phyloP scores from a whole-genome alignment of 1,140 invertebrate genomes.

The Cardiocondyla obscurior region DNA sequence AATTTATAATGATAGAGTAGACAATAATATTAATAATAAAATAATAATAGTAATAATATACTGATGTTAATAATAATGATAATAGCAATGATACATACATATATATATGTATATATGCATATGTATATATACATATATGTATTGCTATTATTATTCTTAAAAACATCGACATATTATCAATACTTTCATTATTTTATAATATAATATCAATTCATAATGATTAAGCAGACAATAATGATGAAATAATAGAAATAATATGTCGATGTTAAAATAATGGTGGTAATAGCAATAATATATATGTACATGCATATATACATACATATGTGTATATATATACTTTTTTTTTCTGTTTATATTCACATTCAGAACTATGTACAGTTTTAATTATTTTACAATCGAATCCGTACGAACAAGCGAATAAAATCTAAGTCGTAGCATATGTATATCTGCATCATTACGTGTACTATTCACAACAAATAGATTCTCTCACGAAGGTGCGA shows the following conservation, averaged over 20 bases:
- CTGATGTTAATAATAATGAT: slow-evolving; percentile 70
- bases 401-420: slow-evolving; percentile 80
- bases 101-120: background rate
- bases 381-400: slow-evolving; percentile 82
- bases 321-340: slow-evolving; percentile 79
- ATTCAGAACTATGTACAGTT: slow-evolving; percentile 83
- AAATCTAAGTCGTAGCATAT: slow-evolving; percentile 70
- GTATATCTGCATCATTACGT: slow-evolving; percentile 77
- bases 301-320: slow-evolving; percentile 79
- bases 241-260: slow-evolving; percentile 40
- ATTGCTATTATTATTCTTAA: slow-evolving; percentile 64
- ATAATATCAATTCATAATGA: background rate
- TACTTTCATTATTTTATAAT: background rate
- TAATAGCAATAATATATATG: slow-evolving; percentile 69
- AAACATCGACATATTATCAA: slow-evolving; percentile 36
- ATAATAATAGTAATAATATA: slow-evolving; percentile 75
- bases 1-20: slow-evolving; percentile 80
- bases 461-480: slow-evolving; percentile 81
- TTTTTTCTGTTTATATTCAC: slow-evolving; percentile 84
- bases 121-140: background rate
- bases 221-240: background rate
- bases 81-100: slow-evolving; percentile 77
- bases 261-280: slow-evolving; percentile 61
- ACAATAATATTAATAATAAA: slow-evolving; percentile 82
- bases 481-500: slow-evolving; percentile 54